Percentiles rank a stretch among this genome's conserved stretches.
phyloP scores from a whole-genome alignment of 2,113 vertebrate species.

The Etheostoma spectabile region DNA sequence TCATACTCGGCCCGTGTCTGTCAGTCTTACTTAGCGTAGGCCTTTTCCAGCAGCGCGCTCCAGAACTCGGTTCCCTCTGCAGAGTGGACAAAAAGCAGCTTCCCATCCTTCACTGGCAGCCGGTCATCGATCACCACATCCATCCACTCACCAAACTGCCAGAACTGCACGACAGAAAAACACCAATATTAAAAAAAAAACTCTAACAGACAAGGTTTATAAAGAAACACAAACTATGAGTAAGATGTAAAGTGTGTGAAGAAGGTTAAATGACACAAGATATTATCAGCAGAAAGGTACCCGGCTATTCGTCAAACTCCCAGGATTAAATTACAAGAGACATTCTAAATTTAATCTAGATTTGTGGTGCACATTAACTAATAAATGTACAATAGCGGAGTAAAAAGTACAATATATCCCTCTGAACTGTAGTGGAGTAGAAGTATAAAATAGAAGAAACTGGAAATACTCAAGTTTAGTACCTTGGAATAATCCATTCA shows the following conservation, averaged over 20 bases:
- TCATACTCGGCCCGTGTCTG: background rate
- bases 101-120: constrained; percentile 81
- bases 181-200: too few relatives aligned
- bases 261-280: background rate
- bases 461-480: too few relatives aligned
- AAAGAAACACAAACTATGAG: background rate
- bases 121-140: constrained; percentile 86
- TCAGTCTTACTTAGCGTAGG: constrained; percentile 83
- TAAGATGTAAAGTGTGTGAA: background rate
- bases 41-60: constrained; percentile 85
- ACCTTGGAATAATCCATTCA: too few relatives aligned
- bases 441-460: too few relatives aligned
- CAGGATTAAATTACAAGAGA: background rate
- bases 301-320: background rate
- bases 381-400: too few relatives aligned
- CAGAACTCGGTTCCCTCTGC: constrained; percentile 84
- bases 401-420: too few relatives aligned
- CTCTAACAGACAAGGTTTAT: background rate
- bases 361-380: background rate
- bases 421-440: too few relatives aligned
- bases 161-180: constrained; percentile 73
- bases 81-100: constrained; percentile 86
- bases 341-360: background rate
- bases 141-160: constrained; percentile 87
- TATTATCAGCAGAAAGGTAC: background rate